Evolutionary conservation across 2,888 invertebrate species (phyloP), one percentile per base, ranked within the genome.

Genomic region (Aleiodes testaceus): DNA sequence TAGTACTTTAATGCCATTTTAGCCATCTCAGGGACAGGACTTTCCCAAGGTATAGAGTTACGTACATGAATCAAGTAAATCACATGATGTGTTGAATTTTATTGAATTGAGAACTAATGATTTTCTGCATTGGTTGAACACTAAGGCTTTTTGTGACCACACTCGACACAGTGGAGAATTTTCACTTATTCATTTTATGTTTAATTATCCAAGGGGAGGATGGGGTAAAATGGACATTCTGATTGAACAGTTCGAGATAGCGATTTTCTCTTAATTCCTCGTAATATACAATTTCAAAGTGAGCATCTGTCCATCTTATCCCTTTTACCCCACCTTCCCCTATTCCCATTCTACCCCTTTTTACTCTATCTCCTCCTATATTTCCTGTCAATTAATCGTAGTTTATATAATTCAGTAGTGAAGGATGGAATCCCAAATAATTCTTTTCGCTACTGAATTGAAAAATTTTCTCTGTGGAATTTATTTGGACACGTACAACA

Each of bases 11-110:
- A 83, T 87, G 83, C 82, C 84, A 82, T 88, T 87, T 87, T 88
- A 95, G 95, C 94, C 95, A 95, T 90, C 94, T 95, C 89, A 93
- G 94, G 92, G 95, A 95, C 92, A 92, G 95, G 94, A 95, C 95
- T 81, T 95, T 95, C 89, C 95, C 95, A 92, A 95, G 95, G 95
- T 94, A 94, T 91, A 89, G 82, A 79, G 78, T 78, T 80, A 78
- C 59, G 59, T 59, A 36, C 36, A 59, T 59, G 59, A 59, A 59
- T 59, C 16, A 59, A 50, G 18, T 49, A 16, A 59, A 59, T 59
- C 59, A 59, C 59, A 59, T 42, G 53, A 53, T 59, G 59, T 59
- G 59, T 59, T 59, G 59, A 59, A 42, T 59, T 53, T 53, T 59
- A 59, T 30, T 55, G 55, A 55, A 59, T 59, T 59, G 59, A 59